Conservation (phyloP, 1,140 invertebrate genomes). For the Drosophila miranda region DNA sequence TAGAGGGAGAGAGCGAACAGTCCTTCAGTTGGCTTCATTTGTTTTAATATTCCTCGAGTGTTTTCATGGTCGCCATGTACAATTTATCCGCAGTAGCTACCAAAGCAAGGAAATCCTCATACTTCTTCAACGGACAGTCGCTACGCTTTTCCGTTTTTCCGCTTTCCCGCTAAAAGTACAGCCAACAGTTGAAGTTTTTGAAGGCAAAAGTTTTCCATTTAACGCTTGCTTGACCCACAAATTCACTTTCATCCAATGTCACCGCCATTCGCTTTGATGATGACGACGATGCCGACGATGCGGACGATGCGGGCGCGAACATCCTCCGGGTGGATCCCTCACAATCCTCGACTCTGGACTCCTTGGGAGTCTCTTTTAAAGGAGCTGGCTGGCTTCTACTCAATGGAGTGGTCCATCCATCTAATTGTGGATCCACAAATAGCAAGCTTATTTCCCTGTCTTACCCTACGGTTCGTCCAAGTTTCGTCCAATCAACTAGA, state of each 20-base stretch:
- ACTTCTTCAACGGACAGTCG: no score
- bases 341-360: conserved; percentile 1
- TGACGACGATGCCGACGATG: not conserved
- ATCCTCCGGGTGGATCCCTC: conserved; percentile 12
- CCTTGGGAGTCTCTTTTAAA: not conserved
- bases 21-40: conserved; percentile 33
- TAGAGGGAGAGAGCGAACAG: conserved; percentile 3
- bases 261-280: conserved; percentile 54
- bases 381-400: not conserved
- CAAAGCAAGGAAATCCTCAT: conserved; percentile 10
- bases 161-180: conserved; percentile 14
- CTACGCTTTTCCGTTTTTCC: not conserved
- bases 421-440: no score
- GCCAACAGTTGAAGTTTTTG: conserved; percentile 48
- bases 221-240: conserved; percentile 60
- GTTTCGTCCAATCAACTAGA: conserved; percentile 5
- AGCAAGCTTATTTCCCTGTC: no score
- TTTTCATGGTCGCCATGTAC: conserved; percentile 60
- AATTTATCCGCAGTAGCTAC: conserved; percentile 52
- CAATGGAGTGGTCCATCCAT: no score
- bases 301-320: conserved; percentile 42
- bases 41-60: conserved; percentile 69
- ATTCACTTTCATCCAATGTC: conserved; percentile 63
- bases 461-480: not conserved
- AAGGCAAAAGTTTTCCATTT: conserved; percentile 61